These are phyloP conservation scores for Emberiza fucata DNA, from an alignment of 2,113 vertebrate genomes.

Conservation along the genomic window DNA sequence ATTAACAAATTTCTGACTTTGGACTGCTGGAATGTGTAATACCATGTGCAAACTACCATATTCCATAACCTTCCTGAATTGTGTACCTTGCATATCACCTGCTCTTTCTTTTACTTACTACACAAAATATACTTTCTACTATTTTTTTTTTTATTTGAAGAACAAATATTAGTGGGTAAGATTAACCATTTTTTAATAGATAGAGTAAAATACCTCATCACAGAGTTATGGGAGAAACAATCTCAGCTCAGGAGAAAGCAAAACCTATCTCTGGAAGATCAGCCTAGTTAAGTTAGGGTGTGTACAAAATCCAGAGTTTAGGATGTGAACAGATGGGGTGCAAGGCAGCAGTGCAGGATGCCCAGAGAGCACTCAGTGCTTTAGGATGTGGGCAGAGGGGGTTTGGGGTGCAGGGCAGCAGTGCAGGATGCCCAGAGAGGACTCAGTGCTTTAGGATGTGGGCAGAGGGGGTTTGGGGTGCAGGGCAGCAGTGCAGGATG, in stretches of 20 bases:
- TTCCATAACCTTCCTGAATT: background rate
- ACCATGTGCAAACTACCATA: background rate
- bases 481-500: background rate
- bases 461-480: too few species aligned
- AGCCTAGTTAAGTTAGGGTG: rapidly evolving
- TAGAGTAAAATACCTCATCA: background rate
- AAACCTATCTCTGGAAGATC: background rate
- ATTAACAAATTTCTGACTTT: background rate
- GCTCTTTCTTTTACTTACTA: background rate
- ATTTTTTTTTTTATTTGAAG: background rate
- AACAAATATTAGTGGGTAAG: background rate
- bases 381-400: too few species aligned
- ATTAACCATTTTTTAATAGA: background rate
- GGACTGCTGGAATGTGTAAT: background rate
- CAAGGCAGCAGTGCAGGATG: background rate
- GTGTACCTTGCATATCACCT: background rate
- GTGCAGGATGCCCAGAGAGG: background rate
- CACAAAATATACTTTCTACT: background rate
- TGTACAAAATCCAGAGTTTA: background rate
- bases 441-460: rapidly evolving
- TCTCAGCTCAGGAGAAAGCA: background rate
- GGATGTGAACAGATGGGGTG: background rate
- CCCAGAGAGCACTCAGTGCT: background rate
- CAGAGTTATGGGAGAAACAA: background rate
- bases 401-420: too few species aligned